Evolutionary conservation across 2,113 vertebrate genomes (phyloP).

Genomic region (Pelodiscus sinensis): DNA sequence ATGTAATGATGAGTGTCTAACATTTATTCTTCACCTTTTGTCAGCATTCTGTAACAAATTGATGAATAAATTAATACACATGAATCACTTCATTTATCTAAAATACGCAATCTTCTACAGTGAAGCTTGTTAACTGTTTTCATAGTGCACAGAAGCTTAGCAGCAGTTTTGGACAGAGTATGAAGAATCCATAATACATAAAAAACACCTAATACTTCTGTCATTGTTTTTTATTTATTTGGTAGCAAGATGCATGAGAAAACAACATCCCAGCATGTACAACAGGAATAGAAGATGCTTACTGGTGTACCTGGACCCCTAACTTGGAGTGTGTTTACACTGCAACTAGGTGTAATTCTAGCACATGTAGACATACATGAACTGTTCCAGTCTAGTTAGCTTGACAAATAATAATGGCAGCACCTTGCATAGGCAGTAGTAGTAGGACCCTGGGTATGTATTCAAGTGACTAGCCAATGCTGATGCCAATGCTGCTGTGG

Average conservation of each 20-base stretch:
- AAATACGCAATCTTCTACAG: background rate
- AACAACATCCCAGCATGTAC: background rate
- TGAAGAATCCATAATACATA: accelerated
- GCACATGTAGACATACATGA: background rate
- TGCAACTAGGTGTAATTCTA: background rate
- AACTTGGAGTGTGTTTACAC: background rate
- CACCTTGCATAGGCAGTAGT: background rate
- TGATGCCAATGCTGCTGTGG: background rate
- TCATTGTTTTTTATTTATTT: background rate
- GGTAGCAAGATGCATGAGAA: background rate
- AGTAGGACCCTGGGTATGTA: background rate
- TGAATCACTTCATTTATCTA: background rate
- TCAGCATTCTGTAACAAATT: background rate
- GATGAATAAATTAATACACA: background rate
- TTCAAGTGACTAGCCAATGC: background rate
- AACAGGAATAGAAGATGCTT: background rate
- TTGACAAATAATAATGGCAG: background rate
- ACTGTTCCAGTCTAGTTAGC: background rate
- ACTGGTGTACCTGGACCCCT: background rate
- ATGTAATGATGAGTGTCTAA: background rate
- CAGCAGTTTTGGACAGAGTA: background rate
- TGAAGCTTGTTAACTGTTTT: background rate
- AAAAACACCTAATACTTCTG: background rate
- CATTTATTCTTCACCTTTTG: background rate
- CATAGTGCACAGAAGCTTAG: background rate